Base-by-base conservation (phyloP, 1,140 invertebrate genomes). In the Macrotrachela quadricornifera region DNA sequence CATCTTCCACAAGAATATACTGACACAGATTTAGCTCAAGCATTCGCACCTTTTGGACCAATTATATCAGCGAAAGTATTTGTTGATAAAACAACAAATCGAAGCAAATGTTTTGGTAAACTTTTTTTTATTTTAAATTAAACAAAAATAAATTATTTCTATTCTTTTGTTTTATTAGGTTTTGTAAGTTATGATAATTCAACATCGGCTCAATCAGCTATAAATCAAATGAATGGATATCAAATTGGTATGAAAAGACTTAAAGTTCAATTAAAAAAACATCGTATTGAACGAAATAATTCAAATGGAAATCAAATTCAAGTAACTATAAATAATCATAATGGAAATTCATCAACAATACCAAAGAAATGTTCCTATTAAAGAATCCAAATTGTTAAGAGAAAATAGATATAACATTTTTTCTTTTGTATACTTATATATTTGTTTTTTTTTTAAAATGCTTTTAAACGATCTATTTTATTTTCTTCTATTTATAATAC, bases 111-210 rank as follows among this genome's bases (percentile, higher is more conserved):
- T 76, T 97, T 97, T 74, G 92, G 92, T 96, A 76, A 79, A 80
- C 77, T 40, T 38, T 30, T 8, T 30, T 30, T 8, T 30, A 2
- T 30, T 4, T 30, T n/a, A n/a, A n/a, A n/a, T n/a, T n/a, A n/a
- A n/a, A n/a, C n/a, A n/a, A n/a, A n/a, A n/a, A n/a, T n/a, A n/a
- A 30, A 30, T 30, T 30, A 4, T 30, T 8, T 30, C 8, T 43
- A 51, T 49, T 52, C 56, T 16, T 50, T 37, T 57, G 37, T 58
- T 50, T 44, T 57, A 64, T 55, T 70, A 97, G 91, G 91, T 67
- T 97, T 99, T 75, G 91, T 99, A 61, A 96, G 90, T 64, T 99
- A 91, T 75, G 91, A 97, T 76, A 97, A 96, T 77, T 86, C 87
- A 58, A 76, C 80, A 59, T 92, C 87, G 70, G 91, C 92, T 63